Conservation (phyloP, 2,888 invertebrate species). For the Agrochola lota region DNA sequence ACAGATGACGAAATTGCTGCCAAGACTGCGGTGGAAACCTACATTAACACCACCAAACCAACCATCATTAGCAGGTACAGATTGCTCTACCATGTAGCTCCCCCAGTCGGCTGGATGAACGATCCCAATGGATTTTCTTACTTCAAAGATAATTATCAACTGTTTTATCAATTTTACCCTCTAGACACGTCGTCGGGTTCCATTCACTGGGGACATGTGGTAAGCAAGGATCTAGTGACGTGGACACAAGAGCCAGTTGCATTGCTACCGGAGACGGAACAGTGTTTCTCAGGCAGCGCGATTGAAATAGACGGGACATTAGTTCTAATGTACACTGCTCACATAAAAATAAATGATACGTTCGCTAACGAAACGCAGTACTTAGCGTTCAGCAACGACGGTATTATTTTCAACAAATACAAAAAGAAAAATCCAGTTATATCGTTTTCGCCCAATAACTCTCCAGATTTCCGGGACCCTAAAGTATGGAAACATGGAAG, state of each 20-base stretch:
- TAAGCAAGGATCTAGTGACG: constrained; percentile 84
- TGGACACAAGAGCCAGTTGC: constrained; percentile 88
- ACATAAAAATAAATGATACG: not conserved
- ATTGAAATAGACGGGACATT: constrained; percentile 81
- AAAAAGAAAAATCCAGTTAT: constrained; percentile 85
- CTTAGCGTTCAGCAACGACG: constrained; percentile 83
- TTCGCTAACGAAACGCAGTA: constrained; percentile 77
- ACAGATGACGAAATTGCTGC: constrained; percentile 4
- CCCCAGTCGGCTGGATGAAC: constrained; percentile 90
- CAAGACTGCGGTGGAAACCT: constrained; percentile 14
- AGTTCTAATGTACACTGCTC: constrained; percentile 84
- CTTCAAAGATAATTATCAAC: constrained; percentile 86
- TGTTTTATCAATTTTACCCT: constrained; percentile 89
- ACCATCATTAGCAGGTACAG: constrained; percentile 70
- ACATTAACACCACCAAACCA: constrained; percentile 14
- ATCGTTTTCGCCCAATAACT: constrained; percentile 76
- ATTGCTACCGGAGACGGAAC: constrained; percentile 83
- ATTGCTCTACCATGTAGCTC: constrained; percentile 81
- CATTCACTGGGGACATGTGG: constrained; percentile 90
- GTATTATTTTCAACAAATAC: constrained; percentile 82
- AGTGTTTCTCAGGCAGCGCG: constrained; percentile 87
- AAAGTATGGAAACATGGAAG: constrained; percentile 85
- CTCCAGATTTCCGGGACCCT: constrained; percentile 87
- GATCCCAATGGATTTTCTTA: constrained; percentile 90
- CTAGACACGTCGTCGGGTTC: constrained; percentile 82